phyloP scores from a whole-genome alignment of 2,888 invertebrate genomes.

The Plusia festucae region DNA sequence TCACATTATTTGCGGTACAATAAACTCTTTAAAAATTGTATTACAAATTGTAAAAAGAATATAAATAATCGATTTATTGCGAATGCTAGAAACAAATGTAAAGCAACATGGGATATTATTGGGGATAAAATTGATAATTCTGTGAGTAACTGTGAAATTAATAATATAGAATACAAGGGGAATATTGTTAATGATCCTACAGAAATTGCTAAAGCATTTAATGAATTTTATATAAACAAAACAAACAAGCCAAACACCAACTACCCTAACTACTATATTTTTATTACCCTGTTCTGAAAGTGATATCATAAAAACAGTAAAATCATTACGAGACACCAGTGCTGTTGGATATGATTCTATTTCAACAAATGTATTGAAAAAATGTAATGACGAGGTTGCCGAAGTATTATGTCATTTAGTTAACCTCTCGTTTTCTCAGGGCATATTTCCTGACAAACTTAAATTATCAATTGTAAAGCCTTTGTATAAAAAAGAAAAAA shows the following conservation, averaged over 20 bases:
- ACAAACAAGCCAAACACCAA: not conserved
- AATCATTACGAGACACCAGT: conserved; percentile 8
- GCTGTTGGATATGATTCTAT: not conserved
- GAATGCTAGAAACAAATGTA: not conserved
- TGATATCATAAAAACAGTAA: conserved; percentile 1
- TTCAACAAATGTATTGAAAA: conserved; percentile 1
- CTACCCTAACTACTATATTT: conserved; percentile 7
- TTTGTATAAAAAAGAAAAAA: not conserved
- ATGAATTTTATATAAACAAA: not conserved
- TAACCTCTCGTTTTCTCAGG: not conserved
- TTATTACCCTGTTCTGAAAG: conserved; percentile 8
- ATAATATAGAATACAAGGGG: not conserved
- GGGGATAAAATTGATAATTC: conserved; percentile 1
- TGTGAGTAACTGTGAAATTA: not conserved
- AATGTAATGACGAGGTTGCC: not conserved
- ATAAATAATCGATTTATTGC: conserved; percentile 2
- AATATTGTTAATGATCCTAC: not conserved
- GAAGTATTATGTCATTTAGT: not conserved
- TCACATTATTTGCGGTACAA: not conserved
- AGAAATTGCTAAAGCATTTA: not conserved
- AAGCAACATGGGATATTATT: conserved; percentile 5
- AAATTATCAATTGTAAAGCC: not conserved
- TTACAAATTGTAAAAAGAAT: not conserved
- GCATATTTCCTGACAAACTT: conserved; percentile 4
- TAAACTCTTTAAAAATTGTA: conserved; percentile 9